phyloP scores from a whole-genome alignment of 92 coral and sea anemone genomes.

The Palythoa grandiflora region DNA sequence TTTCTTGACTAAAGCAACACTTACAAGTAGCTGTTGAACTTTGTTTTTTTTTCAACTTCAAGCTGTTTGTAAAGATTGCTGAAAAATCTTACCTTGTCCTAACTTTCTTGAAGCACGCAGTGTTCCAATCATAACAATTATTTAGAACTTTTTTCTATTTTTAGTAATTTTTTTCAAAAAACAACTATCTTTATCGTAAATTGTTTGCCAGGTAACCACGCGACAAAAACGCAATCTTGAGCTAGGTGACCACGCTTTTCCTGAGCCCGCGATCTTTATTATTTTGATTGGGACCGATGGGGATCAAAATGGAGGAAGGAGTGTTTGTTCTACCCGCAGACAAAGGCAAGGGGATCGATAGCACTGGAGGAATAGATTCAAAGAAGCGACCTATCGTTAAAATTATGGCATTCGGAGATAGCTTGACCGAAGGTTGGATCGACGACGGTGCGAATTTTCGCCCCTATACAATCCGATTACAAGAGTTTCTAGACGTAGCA shows the following conservation, averaged over 20 bases:
- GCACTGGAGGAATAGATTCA: background rate
- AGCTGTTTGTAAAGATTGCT: background rate
- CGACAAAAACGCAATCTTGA: background rate
- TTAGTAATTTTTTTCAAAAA: background rate
- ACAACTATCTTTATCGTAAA: background rate
- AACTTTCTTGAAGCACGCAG: slow-evolving; percentile 2
- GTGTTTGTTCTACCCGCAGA: background rate
- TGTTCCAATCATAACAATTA: slow-evolving; percentile 8
- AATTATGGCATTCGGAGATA: slow-evolving; percentile 88
- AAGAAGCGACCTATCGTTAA: background rate
- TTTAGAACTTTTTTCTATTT: background rate
- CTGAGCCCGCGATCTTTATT: background rate
- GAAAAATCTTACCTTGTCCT: background rate
- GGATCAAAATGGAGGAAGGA: background rate
- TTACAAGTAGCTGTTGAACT: background rate
- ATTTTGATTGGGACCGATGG: no score
- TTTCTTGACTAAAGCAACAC: no score
- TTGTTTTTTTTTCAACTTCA: background rate
- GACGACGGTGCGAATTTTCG: slow-evolving; percentile 52
- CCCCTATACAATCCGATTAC: slow-evolving; percentile 73
- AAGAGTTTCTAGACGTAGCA: slow-evolving; percentile 52
- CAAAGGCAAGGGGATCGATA: background rate
- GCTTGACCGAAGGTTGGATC: slow-evolving; percentile 79
- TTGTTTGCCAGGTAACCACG: slow-evolving; percentile 9
- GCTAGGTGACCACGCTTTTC: slow-evolving; percentile 2